Conservation (phyloP, 2,113 vertebrate species). For the Onychostruthus taczanowskii region DNA sequence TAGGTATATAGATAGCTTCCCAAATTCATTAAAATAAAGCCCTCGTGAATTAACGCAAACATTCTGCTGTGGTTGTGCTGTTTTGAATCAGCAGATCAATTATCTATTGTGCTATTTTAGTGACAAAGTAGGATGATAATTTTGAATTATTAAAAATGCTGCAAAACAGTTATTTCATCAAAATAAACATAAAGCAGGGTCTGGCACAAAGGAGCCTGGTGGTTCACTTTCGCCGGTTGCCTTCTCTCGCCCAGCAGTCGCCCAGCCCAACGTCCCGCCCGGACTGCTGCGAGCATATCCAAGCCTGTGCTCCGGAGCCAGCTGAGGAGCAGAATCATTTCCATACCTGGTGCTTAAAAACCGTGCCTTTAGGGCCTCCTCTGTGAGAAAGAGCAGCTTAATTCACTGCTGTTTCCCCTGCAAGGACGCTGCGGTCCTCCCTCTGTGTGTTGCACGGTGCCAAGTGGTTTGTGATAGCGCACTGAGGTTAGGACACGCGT, state of each 20-base stretch:
- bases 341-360: not conserved
- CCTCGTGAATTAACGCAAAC: not conserved
- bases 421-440: accelerated
- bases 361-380: not conserved
- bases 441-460: not conserved
- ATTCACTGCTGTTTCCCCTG: not conserved
- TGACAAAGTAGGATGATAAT: not conserved
- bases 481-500: accelerated
- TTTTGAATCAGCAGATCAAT: slow-evolving; percentile 27
- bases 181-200: not conserved
- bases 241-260: accelerated
- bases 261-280: not conserved
- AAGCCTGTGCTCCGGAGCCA: not conserved
- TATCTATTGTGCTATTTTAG: not conserved
- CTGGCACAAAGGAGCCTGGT: not conserved
- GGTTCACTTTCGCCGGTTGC: not conserved
- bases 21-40: slow-evolving; percentile 17
- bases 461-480: not conserved
- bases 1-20: slow-evolving; percentile 52
- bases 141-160: not conserved
- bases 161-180: not conserved
- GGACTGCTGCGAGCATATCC: accelerated
- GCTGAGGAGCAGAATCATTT: not conserved
- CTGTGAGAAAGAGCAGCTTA: not conserved
- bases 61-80: not conserved